Conservation (phyloP, 1,140 invertebrate species). For the Thaumatotibia leucotreta region DNA sequence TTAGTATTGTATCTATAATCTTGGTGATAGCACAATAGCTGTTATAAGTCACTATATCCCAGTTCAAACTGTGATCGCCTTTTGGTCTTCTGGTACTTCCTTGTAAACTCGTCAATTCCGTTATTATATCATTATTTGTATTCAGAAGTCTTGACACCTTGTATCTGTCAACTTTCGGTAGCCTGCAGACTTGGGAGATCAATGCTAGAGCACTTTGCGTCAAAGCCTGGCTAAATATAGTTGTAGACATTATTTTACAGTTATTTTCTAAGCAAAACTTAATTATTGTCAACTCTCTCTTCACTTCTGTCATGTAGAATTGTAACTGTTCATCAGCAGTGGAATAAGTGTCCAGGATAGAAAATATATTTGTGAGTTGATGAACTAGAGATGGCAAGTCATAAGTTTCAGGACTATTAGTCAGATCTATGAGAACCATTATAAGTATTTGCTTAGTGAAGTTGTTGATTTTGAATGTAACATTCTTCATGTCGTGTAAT, state of each 20-base stretch:
- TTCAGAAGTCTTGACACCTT: slow-evolving; percentile 68
- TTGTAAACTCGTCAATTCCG: slow-evolving; percentile 43
- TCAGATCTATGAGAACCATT: slow-evolving; percentile 69
- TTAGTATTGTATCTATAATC: slow-evolving; percentile 67
- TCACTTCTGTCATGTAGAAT: slow-evolving; percentile 71
- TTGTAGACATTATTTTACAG: slow-evolving; percentile 66
- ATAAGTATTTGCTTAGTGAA: slow-evolving; percentile 71
- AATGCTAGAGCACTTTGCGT: slow-evolving; percentile 67
- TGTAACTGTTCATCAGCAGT: slow-evolving; percentile 59
- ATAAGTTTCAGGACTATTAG: slow-evolving; percentile 64
- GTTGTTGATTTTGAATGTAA: slow-evolving; percentile 68
- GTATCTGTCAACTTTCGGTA: slow-evolving; percentile 68
- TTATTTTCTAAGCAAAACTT: slow-evolving; percentile 72
- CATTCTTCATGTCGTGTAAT: slow-evolving; percentile 63
- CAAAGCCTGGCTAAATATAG: slow-evolving; percentile 64
- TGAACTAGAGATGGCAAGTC: slow-evolving; percentile 61
- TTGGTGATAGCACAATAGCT: slow-evolving; percentile 70
- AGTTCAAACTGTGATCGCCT: slow-evolving; percentile 34
- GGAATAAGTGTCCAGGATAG: slow-evolving; percentile 64
- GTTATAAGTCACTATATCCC: slow-evolving; percentile 71
- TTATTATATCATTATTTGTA: slow-evolving; percentile 65
- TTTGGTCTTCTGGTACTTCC: slow-evolving; percentile 41
- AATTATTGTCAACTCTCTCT: slow-evolving; percentile 70
- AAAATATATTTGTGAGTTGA: slow-evolving; percentile 67
- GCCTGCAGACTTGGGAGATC: slow-evolving; percentile 71